A percentile compares a stretch with the other conserved stretches of the same genome.
These are phyloP conservation scores for Zenarchopterus dispar DNA, from an alignment of 2,797 vertebrate genomes.

Conservation along the genomic window DNA sequence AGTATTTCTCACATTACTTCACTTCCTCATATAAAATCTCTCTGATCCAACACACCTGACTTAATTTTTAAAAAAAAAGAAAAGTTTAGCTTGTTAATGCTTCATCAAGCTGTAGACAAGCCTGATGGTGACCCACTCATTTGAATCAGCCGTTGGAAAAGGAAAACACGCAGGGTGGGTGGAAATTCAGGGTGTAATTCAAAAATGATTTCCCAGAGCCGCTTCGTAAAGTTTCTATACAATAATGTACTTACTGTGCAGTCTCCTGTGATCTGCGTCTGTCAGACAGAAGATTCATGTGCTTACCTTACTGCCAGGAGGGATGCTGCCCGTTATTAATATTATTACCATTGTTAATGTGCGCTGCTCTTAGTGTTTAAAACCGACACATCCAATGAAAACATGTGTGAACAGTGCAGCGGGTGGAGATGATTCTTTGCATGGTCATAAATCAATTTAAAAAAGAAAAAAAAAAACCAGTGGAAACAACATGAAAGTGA, in stretches of 20 bases:
- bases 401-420: not conserved
- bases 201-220: not conserved
- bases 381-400: not conserved
- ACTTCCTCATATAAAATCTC: not conserved
- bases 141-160: slow-evolving; percentile 1
- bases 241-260: slow-evolving; percentile 49
- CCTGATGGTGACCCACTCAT: not conserved
- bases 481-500: no score
- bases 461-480: no score
- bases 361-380: not conserved
- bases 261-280: slow-evolving; percentile 29
- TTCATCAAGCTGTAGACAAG: not conserved
- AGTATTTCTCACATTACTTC: not conserved
- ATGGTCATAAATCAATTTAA: no score
- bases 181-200: not conserved
- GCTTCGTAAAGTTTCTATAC: not conserved
- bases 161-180: not conserved
- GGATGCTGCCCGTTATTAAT: slow-evolving; percentile 16
- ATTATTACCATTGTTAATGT: not conserved
- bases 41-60: not conserved
- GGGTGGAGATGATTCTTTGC: not conserved
- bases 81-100: not conserved
- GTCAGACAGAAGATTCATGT: slow-evolving; percentile 42
- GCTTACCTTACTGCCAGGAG: slow-evolving; percentile 54
- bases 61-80: no score